Conservation (phyloP, 2,888 invertebrate genomes). For the Candidula unifasciata region DNA sequence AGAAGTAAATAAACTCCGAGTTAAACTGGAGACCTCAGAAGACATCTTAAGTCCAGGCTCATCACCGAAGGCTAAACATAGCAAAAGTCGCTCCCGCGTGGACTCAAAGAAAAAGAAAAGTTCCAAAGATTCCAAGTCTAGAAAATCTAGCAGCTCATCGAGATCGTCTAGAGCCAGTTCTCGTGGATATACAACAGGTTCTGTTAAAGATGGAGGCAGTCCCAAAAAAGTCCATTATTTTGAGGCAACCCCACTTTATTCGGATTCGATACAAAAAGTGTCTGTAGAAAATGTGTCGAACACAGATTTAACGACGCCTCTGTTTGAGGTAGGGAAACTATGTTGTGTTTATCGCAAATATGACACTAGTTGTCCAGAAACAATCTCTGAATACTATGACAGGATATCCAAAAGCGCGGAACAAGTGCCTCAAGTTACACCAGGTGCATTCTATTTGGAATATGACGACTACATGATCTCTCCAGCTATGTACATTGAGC, state of each 20-base stretch:
- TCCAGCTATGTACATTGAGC: too few species aligned
- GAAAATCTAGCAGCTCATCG: neutral
- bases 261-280: neutral
- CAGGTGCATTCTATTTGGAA: too few species aligned
- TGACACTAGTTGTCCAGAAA: neutral
- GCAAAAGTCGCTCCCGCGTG: neutral
- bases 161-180: neutral
- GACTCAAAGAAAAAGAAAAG: too few species aligned
- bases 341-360: neutral
- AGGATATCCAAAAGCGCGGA: too few species aligned
- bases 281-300: neutral
- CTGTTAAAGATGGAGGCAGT: neutral
- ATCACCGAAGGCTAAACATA: neutral
- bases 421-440: too few species aligned
- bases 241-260: neutral
- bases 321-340: neutral
- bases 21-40: constrained; percentile 1
- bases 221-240: neutral
- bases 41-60: neutral
- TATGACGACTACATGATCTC: too few species aligned
- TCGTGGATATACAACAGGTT: neutral
- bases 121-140: neutral
- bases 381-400: too few species aligned
- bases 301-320: neutral
- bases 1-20: constrained; percentile 18